Conservation (phyloP, 2,888 invertebrate genomes). For the Achlya flavicornis region DNA sequence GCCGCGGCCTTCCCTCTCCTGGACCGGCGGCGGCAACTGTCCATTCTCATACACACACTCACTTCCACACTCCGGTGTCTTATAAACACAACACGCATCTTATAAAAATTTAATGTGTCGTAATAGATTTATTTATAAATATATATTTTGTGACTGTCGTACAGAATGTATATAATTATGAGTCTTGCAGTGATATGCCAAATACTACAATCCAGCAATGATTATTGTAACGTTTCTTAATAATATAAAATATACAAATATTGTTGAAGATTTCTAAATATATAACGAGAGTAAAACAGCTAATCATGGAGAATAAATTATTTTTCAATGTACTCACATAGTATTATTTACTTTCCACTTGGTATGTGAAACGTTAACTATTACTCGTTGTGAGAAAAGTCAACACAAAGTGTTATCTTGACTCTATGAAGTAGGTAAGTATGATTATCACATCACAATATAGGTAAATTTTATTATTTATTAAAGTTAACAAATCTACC, state of each 20-base stretch:
- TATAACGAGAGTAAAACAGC: slow-evolving; percentile 75
- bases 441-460: background rate
- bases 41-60: background rate
- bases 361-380: background rate
- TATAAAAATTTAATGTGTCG: slow-evolving; percentile 26
- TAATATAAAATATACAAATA: slow-evolving; percentile 79
- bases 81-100: slow-evolving; percentile 20
- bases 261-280: slow-evolving; percentile 83
- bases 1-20: slow-evolving; percentile 21
- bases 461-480: background rate
- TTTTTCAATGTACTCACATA: slow-evolving; percentile 75
- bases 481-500: background rate
- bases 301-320: slow-evolving; percentile 82
- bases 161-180: slow-evolving; percentile 52
- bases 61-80: slow-evolving; percentile 22
- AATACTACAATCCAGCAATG: slow-evolving; percentile 79
- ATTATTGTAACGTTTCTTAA: slow-evolving; percentile 79
- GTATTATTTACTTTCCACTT: slow-evolving; percentile 55
- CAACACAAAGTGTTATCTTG: slow-evolving; percentile 11
- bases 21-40: slow-evolving; percentile 15
- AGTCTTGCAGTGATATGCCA: slow-evolving; percentile 82
- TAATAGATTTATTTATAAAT: slow-evolving; percentile 41
- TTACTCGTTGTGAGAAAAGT: slow-evolving; percentile 7
- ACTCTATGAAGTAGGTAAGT: background rate
- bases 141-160: slow-evolving; percentile 67